Base-by-base conservation (phyloP, 2,888 invertebrate genomes). In the Callimorpha dominula region DNA sequence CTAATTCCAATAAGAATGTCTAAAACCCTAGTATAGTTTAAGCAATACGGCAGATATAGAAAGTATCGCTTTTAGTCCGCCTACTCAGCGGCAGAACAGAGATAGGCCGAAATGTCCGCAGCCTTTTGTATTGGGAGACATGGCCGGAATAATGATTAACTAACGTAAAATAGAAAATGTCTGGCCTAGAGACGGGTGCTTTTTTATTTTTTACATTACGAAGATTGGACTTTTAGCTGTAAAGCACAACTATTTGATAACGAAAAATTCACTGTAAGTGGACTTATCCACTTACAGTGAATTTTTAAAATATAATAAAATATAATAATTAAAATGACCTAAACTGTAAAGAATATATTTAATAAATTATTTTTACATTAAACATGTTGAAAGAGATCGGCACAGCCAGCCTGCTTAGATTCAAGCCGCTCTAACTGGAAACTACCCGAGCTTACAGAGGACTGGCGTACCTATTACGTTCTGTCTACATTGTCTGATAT, bases 131-230 rank as follows among this genome's bases (percentile, higher is more conserved):
- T 67, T 50, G 63, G 52, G 42, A 60, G 14, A 43, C 67, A 43
- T 52, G 67, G 7, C 17, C 63, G 43, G 71, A 72, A 72, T 72
- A 72, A 63, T 67, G 43, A 72, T 67, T 12, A 67, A 43, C 2
- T 49, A 31, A 63, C 42, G 63, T 63, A 63, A 52, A 63, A 63
- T 67, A 72, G 14, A 72, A 54, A 31, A 67, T 42, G 63, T 60
- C 63, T 43, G 15, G 2, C 20, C 9, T 42, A 0, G 7, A 57
- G 31, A 50, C 71, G 40, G 40, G 20, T 62, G 20, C 17, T 72
- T 67, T 62, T n/a, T 62, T 63, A 63, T 43, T 66, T 71, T 54
- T 52, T 20, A 62, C 52, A 67, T 67, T 52, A 52, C 42, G n/a
- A 50, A 63, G 50, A 52, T 71, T 66, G n/a, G 42, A 20, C n/a